Evolutionary conservation across 2,113 vertebrate genomes (phyloP), one percentile per base, ranked within the genome.

Genomic region (Chroicocephalus ridibundus): DNA sequence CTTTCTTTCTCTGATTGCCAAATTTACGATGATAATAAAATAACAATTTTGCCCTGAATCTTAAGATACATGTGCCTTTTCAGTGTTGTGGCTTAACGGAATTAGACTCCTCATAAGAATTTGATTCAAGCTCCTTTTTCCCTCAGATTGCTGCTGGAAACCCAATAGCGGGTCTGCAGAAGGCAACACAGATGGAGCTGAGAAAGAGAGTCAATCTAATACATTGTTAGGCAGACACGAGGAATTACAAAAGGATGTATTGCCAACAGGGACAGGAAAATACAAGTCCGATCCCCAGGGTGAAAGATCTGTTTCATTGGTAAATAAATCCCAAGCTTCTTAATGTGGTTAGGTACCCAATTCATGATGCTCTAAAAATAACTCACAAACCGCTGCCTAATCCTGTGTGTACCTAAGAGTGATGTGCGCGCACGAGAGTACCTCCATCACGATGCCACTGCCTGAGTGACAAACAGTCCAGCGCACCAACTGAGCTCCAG

Each of bases 371-470:
- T 40, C 54, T 38, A 79, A 65, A 90, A 88, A 91, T n/a, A 19
- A 55, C 31, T 17, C 65, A 40, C 36, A 92, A 82, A 70, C 34
- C 40, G 6, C 20, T 80, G 24, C 29, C 62, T 57, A 62, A 31
- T 61, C 40, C 40, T 31, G 5, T 26, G 25, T 7, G 16, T 78
- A 22, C 15, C 15, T 24, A 44, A 14, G 19, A 22, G 11, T 40
- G 49, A 46, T 2, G 0, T 2, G 2, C 12, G 18, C 1, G 0
- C 14, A 26, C 18, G 0, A 0, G 27, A 68, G 34, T 62, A n/a
- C 19, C 61, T 75, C 17, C 15, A 19, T 36, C 42, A 49, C 9
- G 29, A 77, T 61, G 49, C 26, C 18, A 8, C 47, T 21, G 20
- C 38, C 44, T 38, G 11, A 79, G 25, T 32, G 75, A 78, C 36